These are phyloP conservation scores for Papilio polytes DNA, from an alignment of 1,140 invertebrate genomes.

Conservation along the genomic window DNA sequence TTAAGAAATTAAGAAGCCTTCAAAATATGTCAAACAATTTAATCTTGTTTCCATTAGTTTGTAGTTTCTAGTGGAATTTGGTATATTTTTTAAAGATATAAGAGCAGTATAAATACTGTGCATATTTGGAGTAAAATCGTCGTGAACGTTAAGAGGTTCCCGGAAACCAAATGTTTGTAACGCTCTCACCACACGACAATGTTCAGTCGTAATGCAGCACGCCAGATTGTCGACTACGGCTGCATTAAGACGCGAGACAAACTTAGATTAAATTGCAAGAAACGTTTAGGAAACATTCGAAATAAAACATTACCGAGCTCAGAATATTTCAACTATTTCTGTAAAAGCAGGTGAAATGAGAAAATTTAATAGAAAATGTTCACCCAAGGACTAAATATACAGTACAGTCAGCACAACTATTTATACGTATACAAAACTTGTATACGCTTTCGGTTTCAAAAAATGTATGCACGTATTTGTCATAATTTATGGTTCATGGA, in stretches of 20 bases:
- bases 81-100: neutral
- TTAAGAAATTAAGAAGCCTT: too few species aligned
- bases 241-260: conserved; percentile 1
- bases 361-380: neutral
- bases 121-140: neutral
- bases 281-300: neutral
- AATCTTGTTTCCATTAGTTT: too few species aligned
- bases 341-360: neutral
- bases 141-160: conserved; percentile 1
- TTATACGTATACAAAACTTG: too few species aligned
- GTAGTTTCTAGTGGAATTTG: too few species aligned
- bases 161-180: conserved; percentile 6
- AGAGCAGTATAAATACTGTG: conserved; percentile 13
- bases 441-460: too few species aligned
- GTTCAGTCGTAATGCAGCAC: conserved; percentile 9
- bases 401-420: too few species aligned
- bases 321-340: neutral
- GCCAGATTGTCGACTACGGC: neutral
- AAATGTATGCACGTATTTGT: too few species aligned
- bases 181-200: neutral
- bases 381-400: neutral
- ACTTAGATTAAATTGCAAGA: conserved; percentile 19
- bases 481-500: too few species aligned
- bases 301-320: neutral
- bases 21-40: too few species aligned